Evolutionary conservation across 2,888 invertebrate species (phyloP).

Genomic region (Hoplodrina ambigua): DNA sequence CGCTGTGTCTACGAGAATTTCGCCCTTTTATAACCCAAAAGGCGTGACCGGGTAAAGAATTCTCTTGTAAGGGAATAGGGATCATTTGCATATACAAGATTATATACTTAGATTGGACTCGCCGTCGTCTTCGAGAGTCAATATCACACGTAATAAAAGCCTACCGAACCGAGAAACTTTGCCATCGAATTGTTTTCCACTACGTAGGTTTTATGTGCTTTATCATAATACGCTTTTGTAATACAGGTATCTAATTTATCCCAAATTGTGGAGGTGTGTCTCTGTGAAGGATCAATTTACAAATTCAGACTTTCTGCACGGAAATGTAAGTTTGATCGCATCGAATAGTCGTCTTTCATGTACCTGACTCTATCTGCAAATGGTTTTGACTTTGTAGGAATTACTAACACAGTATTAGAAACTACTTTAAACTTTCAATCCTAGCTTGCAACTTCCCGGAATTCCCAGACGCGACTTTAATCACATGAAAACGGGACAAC

Average conservation of each 20-base stretch:
- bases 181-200: conserved; percentile 81
- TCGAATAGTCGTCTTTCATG: conserved; percentile 10
- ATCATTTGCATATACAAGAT: conserved; percentile 86
- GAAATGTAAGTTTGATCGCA: conserved; percentile 9
- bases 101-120: conserved; percentile 83
- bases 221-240: conserved; percentile 70
- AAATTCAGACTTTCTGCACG: conserved; percentile 7
- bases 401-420: conserved; percentile 47
- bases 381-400: conserved; percentile 25
- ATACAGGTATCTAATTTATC: conserved; percentile 49
- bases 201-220: conserved; percentile 72
- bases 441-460: conserved; percentile 40
- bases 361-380: conserved; percentile 12
- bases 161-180: conserved; percentile 80
- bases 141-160: conserved; percentile 85
- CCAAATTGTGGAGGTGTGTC: conserved; percentile 19
- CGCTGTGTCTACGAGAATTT: conserved; percentile 78
- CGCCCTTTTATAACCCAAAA: conserved; percentile 80
- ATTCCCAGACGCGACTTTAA: conserved; percentile 56
- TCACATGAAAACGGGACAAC: conserved; percentile 57
- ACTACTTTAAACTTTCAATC: conserved; percentile 53
- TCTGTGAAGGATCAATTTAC: conserved; percentile 1
- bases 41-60: conserved; percentile 84
- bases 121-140: conserved; percentile 78
- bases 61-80: conserved; percentile 81